These are phyloP conservation scores for Allophyes oxyacanthae DNA, from an alignment of 2,888 invertebrate species.

Conservation along the genomic window DNA sequence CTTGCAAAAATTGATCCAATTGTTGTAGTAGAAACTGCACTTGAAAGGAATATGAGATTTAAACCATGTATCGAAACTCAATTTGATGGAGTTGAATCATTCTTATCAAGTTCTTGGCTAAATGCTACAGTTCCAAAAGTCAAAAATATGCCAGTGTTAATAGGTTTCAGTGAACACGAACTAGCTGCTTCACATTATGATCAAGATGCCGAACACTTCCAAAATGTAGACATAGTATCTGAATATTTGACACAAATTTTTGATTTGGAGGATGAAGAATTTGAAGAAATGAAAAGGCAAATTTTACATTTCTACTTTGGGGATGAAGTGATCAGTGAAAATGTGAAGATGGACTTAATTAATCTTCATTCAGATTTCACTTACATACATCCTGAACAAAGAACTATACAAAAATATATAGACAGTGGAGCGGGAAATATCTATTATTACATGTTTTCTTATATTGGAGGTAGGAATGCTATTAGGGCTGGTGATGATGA, in stretches of 20 bases:
- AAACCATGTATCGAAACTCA: slow-evolving; percentile 70
- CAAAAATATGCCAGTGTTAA: slow-evolving; percentile 62
- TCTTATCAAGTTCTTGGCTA: slow-evolving; percentile 65
- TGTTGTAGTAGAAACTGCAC: slow-evolving; percentile 57
- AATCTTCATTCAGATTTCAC: slow-evolving; percentile 70
- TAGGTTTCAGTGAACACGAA: slow-evolving; percentile 73
- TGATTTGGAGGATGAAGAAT: slow-evolving; percentile 47
- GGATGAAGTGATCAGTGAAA: slow-evolving; percentile 56
- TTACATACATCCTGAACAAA: slow-evolving; percentile 66
- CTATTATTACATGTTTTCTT: slow-evolving; percentile 72
- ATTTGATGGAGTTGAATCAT: slow-evolving; percentile 64
- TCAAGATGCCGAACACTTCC: slow-evolving; percentile 47
- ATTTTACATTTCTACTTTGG: slow-evolving; percentile 70
- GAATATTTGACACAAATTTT: slow-evolving; percentile 49
- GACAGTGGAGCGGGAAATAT: slow-evolving; percentile 58
- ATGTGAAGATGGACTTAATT: slow-evolving; percentile 52
- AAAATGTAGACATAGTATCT: slow-evolving; percentile 53
- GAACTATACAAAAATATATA: slow-evolving; percentile 63
- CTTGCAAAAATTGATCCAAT: slow-evolving; percentile 55
- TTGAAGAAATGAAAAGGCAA: slow-evolving; percentile 52
- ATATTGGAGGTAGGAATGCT: slow-evolving; percentile 49
- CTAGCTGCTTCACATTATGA: slow-evolving; percentile 37
- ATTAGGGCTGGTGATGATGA: slow-evolving; percentile 43
- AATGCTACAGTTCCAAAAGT: slow-evolving; percentile 62
- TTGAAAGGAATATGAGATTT: slow-evolving; percentile 53